Evolutionary conservation across 2,888 invertebrate genomes (phyloP).

Genomic region (Alentia gelatinosa): DNA sequence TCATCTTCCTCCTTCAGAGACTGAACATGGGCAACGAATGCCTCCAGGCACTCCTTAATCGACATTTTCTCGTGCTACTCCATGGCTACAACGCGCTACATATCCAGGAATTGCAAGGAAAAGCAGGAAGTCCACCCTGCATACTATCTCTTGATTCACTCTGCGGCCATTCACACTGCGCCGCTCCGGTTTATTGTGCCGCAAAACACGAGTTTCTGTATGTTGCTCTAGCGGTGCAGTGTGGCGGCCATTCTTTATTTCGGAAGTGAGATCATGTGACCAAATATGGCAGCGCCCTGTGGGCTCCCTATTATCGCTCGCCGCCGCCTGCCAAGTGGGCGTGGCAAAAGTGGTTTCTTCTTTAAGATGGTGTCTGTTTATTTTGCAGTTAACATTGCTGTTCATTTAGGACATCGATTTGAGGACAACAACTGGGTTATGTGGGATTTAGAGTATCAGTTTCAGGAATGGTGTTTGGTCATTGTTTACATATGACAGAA

Average conservation of each 20-base stretch:
- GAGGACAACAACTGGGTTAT: too few relatives aligned
- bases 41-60: conserved; percentile 53
- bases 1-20: conserved; percentile 41
- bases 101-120: neutral
- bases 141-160: neutral
- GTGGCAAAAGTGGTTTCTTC: too few relatives aligned
- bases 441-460: too few relatives aligned
- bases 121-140: conserved; percentile 31
- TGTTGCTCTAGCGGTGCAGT: too few relatives aligned
- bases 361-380: too few relatives aligned
- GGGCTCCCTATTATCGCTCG: conserved; percentile 28
- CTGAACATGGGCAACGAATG: conserved; percentile 51
- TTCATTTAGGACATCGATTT: too few relatives aligned
- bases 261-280: conserved; percentile 43
- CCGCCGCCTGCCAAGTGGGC: neutral
- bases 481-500: too few relatives aligned
- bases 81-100: conserved; percentile 12
- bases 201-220: too few relatives aligned
- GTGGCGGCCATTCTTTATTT: conserved; percentile 53
- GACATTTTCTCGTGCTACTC: conserved; percentile 50
- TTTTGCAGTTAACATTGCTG: too few relatives aligned
- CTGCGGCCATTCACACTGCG: too few relatives aligned
- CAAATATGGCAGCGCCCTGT: conserved; percentile 48
- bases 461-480: too few relatives aligned
- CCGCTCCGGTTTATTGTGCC: too few relatives aligned